A percentile compares a stretch with the other conserved stretches of the same genome.
Evolutionary conservation across 1,140 invertebrate species (phyloP).

Genomic region (Zaprionus capensis): DNA sequence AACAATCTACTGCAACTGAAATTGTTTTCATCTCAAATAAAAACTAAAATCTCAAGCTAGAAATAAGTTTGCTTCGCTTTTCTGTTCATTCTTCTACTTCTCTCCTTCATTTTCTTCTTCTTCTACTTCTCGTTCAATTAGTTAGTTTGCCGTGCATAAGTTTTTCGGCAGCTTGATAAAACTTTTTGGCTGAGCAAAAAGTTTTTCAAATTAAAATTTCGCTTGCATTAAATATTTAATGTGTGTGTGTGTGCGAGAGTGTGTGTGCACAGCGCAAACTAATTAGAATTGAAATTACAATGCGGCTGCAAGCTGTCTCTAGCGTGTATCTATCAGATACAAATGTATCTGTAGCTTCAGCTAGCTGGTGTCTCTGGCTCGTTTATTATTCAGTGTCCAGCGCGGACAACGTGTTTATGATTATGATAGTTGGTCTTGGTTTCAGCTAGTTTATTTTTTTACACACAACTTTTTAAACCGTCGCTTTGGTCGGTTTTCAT

Average conservation of each 20-base stretch:
- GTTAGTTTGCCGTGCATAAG: conserved; percentile 37
- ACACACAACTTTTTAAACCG: not conserved
- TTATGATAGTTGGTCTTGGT: conserved; percentile 64
- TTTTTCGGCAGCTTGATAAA: conserved; percentile 26
- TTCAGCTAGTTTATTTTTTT: conserved; percentile 15
- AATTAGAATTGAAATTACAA: conserved; percentile 70
- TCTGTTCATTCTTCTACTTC: conserved; percentile 7
- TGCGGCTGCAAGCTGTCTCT: conserved; percentile 21
- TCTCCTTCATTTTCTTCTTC: not conserved
- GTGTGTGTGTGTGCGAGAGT: conserved; percentile 1
- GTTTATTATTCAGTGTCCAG: conserved; percentile 61
- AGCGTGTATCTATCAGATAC: conserved; percentile 27
- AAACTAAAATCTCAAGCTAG: conserved; percentile 34
- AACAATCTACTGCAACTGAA: conserved; percentile 52
- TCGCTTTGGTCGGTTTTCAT: not conserved
- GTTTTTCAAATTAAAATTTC: conserved; percentile 71
- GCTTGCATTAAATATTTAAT: conserved; percentile 66
- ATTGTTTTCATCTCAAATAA: conserved; percentile 73
- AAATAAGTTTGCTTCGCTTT: conserved; percentile 30
- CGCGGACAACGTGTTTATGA: conserved; percentile 58
- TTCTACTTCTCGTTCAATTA: not conserved
- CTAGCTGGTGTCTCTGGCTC: conserved; percentile 35
- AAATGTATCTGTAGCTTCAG: conserved; percentile 32
- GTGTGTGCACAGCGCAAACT: conserved; percentile 45
- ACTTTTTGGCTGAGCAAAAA: conserved; percentile 28